Conservation (phyloP, 2,797 vertebrate species). For the Hoplostethus atlanticus region DNA sequence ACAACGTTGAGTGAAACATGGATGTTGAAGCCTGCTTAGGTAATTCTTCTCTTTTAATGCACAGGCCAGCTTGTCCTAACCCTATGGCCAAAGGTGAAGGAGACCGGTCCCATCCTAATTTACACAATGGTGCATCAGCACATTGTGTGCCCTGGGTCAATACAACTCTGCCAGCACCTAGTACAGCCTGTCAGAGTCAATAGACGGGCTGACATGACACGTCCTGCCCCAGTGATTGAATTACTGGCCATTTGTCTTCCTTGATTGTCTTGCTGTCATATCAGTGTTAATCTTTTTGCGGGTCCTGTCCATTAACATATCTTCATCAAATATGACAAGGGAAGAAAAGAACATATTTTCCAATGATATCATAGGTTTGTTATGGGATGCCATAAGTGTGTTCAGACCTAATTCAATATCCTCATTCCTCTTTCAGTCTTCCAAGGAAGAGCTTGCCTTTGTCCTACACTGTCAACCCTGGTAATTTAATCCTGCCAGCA, state of each 20-base stretch:
- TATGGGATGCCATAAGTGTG: background rate
- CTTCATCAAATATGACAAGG: slow-evolving; percentile 45
- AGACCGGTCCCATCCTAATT: slow-evolving; percentile 72
- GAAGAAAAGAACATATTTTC: slow-evolving; percentile 27
- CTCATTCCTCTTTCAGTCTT: slow-evolving; percentile 11
- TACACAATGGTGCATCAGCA: slow-evolving; percentile 83
- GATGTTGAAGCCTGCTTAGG: background rate
- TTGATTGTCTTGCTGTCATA: slow-evolving; percentile 80
- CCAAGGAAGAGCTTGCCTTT: slow-evolving; percentile 7
- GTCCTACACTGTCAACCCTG: slow-evolving; percentile 15
- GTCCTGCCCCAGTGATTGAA: slow-evolving; percentile 82
- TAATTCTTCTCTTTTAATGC: slow-evolving; percentile 21
- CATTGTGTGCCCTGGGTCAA: slow-evolving; percentile 75
- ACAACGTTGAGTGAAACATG: background rate
- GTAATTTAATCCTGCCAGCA: slow-evolving; percentile 29
- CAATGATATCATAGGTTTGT: slow-evolving; percentile 7
- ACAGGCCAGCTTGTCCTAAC: slow-evolving; percentile 29
- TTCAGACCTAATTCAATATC: background rate
- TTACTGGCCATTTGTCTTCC: slow-evolving; percentile 82
- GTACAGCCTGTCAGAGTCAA: slow-evolving; percentile 79
- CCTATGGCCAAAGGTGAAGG: slow-evolving; percentile 65
- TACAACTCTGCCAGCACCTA: slow-evolving; percentile 69
- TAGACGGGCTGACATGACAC: slow-evolving; percentile 78
- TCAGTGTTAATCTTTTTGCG: slow-evolving; percentile 70
- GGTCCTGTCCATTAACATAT: slow-evolving; percentile 42